These are phyloP conservation scores for Danio tinwini DNA, from an alignment of 2,797 vertebrate genomes.

Conservation along the genomic window DNA sequence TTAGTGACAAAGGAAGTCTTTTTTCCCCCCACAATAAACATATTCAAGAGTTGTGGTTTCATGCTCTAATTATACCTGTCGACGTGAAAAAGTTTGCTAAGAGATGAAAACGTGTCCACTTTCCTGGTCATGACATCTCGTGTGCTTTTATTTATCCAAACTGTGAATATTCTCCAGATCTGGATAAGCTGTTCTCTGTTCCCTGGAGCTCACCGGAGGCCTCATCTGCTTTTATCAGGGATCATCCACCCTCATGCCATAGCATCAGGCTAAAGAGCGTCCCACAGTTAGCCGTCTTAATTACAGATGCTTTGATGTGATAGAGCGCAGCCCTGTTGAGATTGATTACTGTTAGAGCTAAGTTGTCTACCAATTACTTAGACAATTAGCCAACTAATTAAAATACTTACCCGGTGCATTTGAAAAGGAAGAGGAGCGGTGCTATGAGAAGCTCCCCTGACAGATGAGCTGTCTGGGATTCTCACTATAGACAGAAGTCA, in stretches of 20 bases:
- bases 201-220: slow-evolving; percentile 71
- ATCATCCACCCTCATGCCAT: slow-evolving; percentile 70
- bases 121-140: slow-evolving; percentile 35
- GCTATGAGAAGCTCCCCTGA: slow-evolving; percentile 84
- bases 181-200: slow-evolving; percentile 63
- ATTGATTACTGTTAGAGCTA: slow-evolving; percentile 99
- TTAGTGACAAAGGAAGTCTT: slow-evolving; percentile 55
- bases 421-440: slow-evolving; percentile 89
- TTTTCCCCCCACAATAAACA: slow-evolving; percentile 34
- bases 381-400: slow-evolving; percentile 99
- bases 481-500: slow-evolving; percentile 56
- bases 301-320: slow-evolving; percentile 99
- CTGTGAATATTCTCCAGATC: slow-evolving; percentile 57
- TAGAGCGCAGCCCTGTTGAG: slow-evolving; percentile 97
- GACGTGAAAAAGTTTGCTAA: slow-evolving; percentile 42
- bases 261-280: slow-evolving; percentile 71
- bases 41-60: slow-evolving; percentile 36
- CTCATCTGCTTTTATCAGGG: slow-evolving; percentile 76
- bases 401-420: slow-evolving; percentile 99
- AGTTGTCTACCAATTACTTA: slow-evolving; percentile 99
- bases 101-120: slow-evolving; percentile 48
- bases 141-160: slow-evolving; percentile 49
- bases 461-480: slow-evolving; percentile 89
- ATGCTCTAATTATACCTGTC: slow-evolving; percentile 41
- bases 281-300: slow-evolving; percentile 91